Conservation (phyloP, 1,140 invertebrate species). For the Parasteatoda tepidariorum region DNA sequence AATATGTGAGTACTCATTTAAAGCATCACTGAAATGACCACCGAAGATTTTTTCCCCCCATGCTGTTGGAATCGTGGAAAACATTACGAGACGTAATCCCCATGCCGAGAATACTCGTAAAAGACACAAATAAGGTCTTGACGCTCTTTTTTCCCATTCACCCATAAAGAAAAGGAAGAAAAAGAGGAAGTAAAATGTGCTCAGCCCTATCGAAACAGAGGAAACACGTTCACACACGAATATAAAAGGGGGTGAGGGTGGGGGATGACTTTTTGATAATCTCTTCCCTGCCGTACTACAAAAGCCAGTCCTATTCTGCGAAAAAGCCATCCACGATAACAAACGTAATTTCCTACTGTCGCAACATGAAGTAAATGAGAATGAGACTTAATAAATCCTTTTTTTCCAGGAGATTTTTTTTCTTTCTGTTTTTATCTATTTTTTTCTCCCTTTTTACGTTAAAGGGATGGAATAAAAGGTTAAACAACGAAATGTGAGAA, state of each 20-base stretch:
- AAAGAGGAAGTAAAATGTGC: neutral
- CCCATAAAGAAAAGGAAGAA: neutral
- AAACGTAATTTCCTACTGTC: slow-evolving; percentile 56
- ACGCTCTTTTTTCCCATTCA: neutral
- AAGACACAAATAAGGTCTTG: neutral
- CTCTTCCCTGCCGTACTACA: neutral
- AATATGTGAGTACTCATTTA: too few relatives aligned
- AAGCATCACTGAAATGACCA: too few relatives aligned
- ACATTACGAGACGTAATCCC: neutral
- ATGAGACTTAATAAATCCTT: slow-evolving; percentile 52
- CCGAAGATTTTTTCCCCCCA: too few relatives aligned
- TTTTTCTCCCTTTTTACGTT: neutral
- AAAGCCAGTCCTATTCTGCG: neutral
- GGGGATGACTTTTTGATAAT: neutral
- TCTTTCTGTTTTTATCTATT: neutral
- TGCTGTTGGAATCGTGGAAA: too few relatives aligned
- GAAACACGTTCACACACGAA: neutral
- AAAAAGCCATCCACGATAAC: slow-evolving; percentile 44
- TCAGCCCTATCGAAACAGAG: neutral
- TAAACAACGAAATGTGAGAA: neutral
- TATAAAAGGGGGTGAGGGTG: neutral
- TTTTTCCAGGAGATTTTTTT: slow-evolving; percentile 18
- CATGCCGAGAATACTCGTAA: neutral
- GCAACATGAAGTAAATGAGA: slow-evolving; percentile 50
- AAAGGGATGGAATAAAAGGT: neutral